Base-by-base conservation (phyloP, 2,888 invertebrate species). In the Ophion costatus region DNA sequence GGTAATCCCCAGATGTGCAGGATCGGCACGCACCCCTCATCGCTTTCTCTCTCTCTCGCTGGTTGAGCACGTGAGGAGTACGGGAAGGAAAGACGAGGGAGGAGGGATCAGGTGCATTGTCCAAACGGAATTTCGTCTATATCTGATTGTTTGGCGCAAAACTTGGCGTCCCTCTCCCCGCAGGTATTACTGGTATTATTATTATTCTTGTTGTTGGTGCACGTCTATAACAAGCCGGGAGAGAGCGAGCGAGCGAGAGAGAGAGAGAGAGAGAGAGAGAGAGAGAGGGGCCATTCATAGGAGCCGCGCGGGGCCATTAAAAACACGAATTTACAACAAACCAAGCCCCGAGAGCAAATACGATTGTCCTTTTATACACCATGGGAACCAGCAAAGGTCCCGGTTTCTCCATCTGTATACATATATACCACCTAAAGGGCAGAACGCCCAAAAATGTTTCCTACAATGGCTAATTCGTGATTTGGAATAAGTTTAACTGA, bases 401-500 rank as follows among this genome's bases (percentile, higher is more conserved):
- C 33, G 82, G 85, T 87, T 86, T 83, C 86, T 38, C 24, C 69
- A 83, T 87, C 87, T 89, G 90, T 88, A 24, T 22, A 33, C 24
- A 22, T 20, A 22, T 66, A 38, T 63, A 64, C 42, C 33, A 45
- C 4, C 63, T 33, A 3, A 66, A 66, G 14, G 57, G 57, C 76
- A 69, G 51, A 80, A 80, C 89, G 90, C 91, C 88, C 88, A 86
- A 90, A 89, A 88, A 90, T 91, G 38, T 83, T 77, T 38, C 70
- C 82, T 80, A 88, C 89, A 91, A 91, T 89, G 87, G 89, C 87
- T 81, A 84, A 91, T 88, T 90, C 92, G 92, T 92, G 92, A 92
- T 92, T 90, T 80, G 87, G 90, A 91, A 92, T 92, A 92, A 92
- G 90, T 91, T 91, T 89, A 88, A 89, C 89, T 89, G 90, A 91